Base-by-base conservation (phyloP, 1,140 invertebrate species). In the Drosophila arizonae region DNA sequence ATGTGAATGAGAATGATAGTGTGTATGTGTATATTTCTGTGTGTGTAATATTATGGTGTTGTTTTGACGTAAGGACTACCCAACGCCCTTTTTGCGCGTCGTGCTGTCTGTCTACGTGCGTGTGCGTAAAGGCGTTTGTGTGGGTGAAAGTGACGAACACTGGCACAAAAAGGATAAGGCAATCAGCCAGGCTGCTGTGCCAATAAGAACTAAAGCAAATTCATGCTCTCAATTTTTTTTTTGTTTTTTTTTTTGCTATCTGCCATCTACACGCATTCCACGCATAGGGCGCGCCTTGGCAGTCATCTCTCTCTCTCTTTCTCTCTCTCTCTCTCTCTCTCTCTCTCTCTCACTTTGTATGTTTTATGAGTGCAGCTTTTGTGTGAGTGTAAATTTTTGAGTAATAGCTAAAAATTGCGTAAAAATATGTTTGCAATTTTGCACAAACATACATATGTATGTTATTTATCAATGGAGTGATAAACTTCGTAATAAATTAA, bases 1-100 rank as follows among this genome's bases (percentile, higher is more conserved):
- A 11, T 24, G 3, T 24, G 28, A 30, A 30, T 30, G 28, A 30
- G 3, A 45, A 33, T 41, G 21, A 15, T 17, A 24, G 5, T 6
- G 1, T 24, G 21, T 33, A 5, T 36, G 28, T 13, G 36, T 54
- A 26, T 58, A 15, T 69, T 8, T 55, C 24, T 62, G 36, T 11
- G 26, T 57, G 30, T 39, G 39, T 36, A 11, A 51, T 46, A 58
- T 33, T 69, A 55, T 11, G 45, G 51, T 63, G 39, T 64, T 56
- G 17, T 57, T 60, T 61, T 55, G 50, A 60, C 33, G 41, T 54
- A 79, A 84, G 76, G 76, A 79, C 69, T 79, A 61, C 79, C 79
- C 76, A 87, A 87, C 82, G 84, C 82, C 82, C 84, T 86, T 87
- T 85, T 87, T 70, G 51, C 67, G 82, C 82, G 82, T 79, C 82